Percentiles rank a stretch among this genome's conserved stretches.
Conservation (phyloP, 2,888 invertebrate genomes). For the Phyto melanocephala region DNA sequence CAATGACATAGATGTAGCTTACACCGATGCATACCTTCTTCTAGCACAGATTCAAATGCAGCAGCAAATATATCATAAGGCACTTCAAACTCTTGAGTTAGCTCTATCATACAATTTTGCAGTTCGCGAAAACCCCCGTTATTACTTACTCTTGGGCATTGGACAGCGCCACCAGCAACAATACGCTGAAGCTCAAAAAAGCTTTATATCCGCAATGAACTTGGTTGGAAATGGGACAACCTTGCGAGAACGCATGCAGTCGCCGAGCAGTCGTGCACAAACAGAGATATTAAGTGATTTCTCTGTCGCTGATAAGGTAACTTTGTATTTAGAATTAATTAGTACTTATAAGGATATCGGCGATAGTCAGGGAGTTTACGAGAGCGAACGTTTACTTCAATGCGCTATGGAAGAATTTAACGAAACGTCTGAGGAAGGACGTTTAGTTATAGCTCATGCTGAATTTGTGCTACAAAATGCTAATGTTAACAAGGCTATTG, state of each 20-base stretch:
- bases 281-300: constrained; percentile 74
- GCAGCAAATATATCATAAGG: constrained; percentile 85
- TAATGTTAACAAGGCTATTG: constrained; percentile 89
- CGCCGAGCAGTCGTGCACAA: not conserved
- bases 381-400: constrained; percentile 90
- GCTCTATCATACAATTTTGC: constrained; percentile 95
- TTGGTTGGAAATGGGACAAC: constrained; percentile 80
- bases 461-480: constrained; percentile 89
- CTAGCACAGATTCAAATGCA: constrained; percentile 91
- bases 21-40: constrained; percentile 90
- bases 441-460: constrained; percentile 90
- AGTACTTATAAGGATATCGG: constrained; percentile 67
- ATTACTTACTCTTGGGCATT: constrained; percentile 91
- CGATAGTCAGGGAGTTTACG: constrained; percentile 80
- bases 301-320: constrained; percentile 87
- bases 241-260: constrained; percentile 21
- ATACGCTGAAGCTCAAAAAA: constrained; percentile 85
- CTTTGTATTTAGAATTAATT: constrained; percentile 92
- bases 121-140: constrained; percentile 93
- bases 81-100: constrained; percentile 91
- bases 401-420: constrained; percentile 84
- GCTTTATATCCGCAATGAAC: constrained; percentile 87
- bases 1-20: constrained; percentile 87
- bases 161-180: constrained; percentile 88
- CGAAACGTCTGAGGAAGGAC: constrained; percentile 91